Conservation (phyloP, 2,888 invertebrate genomes). For the Ormyrus pomaceus region DNA sequence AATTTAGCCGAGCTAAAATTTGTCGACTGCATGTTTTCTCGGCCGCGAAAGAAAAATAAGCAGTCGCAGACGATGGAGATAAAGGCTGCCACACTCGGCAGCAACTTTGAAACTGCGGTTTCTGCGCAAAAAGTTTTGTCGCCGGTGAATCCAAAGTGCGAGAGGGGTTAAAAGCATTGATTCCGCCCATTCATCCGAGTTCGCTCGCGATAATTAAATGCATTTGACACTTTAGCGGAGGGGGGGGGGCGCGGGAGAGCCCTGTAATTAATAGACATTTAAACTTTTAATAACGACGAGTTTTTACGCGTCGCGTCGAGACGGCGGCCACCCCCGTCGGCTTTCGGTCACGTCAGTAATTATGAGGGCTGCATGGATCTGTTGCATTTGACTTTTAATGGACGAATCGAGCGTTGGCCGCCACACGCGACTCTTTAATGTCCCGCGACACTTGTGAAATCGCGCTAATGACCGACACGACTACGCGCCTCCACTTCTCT, state of each 20-base stretch:
- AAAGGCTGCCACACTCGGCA: background rate
- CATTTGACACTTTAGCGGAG: conserved; percentile 66
- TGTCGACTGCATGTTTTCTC: background rate
- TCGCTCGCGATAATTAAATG: conserved; percentile 69
- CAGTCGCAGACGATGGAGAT: too few species aligned
- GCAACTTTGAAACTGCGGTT: conserved; percentile 68
- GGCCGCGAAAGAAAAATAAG: conserved; percentile 2
- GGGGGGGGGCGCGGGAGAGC: conserved; percentile 58
- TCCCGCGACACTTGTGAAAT: conserved; percentile 63
- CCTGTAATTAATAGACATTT: conserved; percentile 72
- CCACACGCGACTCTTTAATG: conserved; percentile 53
- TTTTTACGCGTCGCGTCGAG: conserved; percentile 65
- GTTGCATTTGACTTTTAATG: conserved; percentile 71
- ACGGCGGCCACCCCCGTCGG: conserved; percentile 39
- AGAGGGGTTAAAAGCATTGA: conserved; percentile 63
- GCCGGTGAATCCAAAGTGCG: conserved; percentile 64
- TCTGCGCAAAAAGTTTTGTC: conserved; percentile 63
- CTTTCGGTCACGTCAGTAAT: conserved; percentile 65
- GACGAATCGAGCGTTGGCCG: conserved; percentile 65
- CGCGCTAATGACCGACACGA: conserved; percentile 59
- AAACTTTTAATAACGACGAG: conserved; percentile 72
- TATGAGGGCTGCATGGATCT: conserved; percentile 70
- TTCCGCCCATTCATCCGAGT: conserved; percentile 67
- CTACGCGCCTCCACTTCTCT: background rate
- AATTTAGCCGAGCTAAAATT: too few species aligned